These are phyloP conservation scores for Poeciliopsis occidentalis DNA, from an alignment of 2,113 vertebrate species.

Conservation along the genomic window DNA sequence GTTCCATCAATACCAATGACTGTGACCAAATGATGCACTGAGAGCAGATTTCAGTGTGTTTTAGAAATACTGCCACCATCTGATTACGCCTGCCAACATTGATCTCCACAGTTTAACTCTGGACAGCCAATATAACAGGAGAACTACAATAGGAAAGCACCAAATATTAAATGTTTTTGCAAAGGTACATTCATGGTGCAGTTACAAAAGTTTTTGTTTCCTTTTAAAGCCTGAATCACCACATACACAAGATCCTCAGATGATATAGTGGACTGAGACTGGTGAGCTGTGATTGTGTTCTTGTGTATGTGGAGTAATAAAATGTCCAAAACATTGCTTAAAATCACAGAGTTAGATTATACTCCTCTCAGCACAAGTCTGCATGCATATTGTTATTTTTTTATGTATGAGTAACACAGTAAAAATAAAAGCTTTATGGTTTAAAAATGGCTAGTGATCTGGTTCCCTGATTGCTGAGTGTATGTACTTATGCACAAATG, in stretches of 20 bases:
- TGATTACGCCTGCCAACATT: constrained; percentile 44
- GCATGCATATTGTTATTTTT: constrained; percentile 49
- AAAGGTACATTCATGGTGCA: constrained; percentile 66
- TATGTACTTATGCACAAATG: constrained; percentile 56
- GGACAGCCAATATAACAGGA: constrained; percentile 38
- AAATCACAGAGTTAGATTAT: constrained; percentile 57
- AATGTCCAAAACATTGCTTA: constrained; percentile 62
- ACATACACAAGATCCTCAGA: constrained; percentile 37
- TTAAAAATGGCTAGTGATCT: constrained; percentile 28
- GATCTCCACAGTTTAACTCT: constrained; percentile 50
- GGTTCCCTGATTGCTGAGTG: constrained; percentile 47
- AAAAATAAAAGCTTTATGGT: constrained; percentile 29
- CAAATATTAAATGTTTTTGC: constrained; percentile 23
- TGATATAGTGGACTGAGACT: constrained; percentile 55
- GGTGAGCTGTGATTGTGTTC: constrained; percentile 38
- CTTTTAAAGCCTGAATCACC: constrained; percentile 35
- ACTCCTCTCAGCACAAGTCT: constrained; percentile 55
- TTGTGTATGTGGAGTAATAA: constrained; percentile 40
- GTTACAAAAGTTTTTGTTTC: constrained; percentile 20
- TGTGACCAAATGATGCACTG: constrained; percentile 72
- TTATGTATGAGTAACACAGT: constrained; percentile 46
- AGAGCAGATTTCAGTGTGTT: constrained; percentile 44
- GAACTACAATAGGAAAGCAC: constrained; percentile 16
- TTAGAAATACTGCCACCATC: constrained; percentile 66
- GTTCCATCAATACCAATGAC: constrained; percentile 44